phyloP scores from a whole-genome alignment of 2,888 invertebrate genomes.

The Heliconius sara region DNA sequence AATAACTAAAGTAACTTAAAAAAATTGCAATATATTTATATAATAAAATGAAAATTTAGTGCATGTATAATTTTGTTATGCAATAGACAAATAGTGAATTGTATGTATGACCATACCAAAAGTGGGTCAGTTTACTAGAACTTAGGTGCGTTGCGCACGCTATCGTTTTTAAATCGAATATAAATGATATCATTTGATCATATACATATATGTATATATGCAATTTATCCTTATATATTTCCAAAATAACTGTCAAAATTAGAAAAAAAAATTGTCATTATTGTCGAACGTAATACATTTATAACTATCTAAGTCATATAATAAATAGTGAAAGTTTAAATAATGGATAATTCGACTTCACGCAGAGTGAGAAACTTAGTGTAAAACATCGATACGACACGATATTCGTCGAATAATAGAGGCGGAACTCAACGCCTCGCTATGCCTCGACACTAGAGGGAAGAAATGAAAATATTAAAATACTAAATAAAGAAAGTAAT shows the following conservation, averaged over 20 bases:
- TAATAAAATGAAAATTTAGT: neutral
- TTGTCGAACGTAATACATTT: neutral
- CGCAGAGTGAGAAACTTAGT: too few species aligned
- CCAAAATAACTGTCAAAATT: neutral
- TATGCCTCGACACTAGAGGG: too few species aligned
- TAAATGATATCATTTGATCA: neutral
- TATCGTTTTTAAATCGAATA: constrained; percentile 4
- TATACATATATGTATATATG: too few species aligned
- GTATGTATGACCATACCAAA: constrained; percentile 1
- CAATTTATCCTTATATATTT: neutral
- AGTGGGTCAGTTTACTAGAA: constrained; percentile 16
- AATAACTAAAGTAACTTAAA: too few species aligned
- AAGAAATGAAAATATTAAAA: too few species aligned
- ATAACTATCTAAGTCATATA: neutral
- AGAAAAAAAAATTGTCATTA: neutral
- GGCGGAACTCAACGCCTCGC: too few species aligned
- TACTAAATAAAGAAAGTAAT: neutral
- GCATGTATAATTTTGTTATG: neutral
- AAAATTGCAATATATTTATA: too few species aligned
- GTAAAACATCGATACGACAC: too few species aligned
- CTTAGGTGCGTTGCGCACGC: neutral
- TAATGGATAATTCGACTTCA: neutral
- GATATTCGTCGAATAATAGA: too few species aligned
- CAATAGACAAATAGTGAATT: neutral
- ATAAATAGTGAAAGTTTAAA: neutral